Evolutionary conservation across 2,888 invertebrate genomes (phyloP), one percentile per base, ranked within the genome.

Genomic region (Eubasilissa splendida): DNA sequence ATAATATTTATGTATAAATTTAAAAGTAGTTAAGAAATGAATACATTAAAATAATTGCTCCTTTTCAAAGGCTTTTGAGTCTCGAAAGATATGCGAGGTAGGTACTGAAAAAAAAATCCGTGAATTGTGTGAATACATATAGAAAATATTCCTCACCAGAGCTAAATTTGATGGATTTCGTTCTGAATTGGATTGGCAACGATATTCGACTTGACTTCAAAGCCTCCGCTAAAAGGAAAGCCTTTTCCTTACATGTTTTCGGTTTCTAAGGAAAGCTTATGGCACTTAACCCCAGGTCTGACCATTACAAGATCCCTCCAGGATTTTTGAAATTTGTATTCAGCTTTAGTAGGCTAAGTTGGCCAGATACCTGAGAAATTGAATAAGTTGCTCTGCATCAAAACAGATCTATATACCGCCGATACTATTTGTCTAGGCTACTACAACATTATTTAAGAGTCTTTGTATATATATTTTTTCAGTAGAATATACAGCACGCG

Each of bases 331-430:
- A 56, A 80, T 80, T 80, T 68, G 80, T 80, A 80, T 80, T 80
- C 80, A 70, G 52, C 58, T 33, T 56, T 42, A 65, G 77, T 76
- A 52, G 71, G 56, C 50, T 70, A 76, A 77, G 80, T 73, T 65
- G 77, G 77, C 59, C 54, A 74, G 63, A 77, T 80, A 77, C 65
- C 80, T 58, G 58, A 56, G 63, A 80, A 80, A 80, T 77, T 80
- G 80, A 80, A 80, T 80, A 60, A 77, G 73, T 53, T 22, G 79
- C 58, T n/a, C 58, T 33, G 65, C 31, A 65, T 65, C 65, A 65
- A 33, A 65, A 33, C 52, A 10, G 22, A 70, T 42, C 42, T 7
- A 42, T 42, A 42, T 42, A 42, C 42, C 42, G 42, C 42, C 42
- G 42, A 42, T 42, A 42, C 42, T 42, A 63, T 63, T 31, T 63